Percentiles rank a stretch among this genome's conserved stretches.
phyloP scores from a whole-genome alignment of 1,140 invertebrate genomes.

The Plectus sambesii region DNA sequence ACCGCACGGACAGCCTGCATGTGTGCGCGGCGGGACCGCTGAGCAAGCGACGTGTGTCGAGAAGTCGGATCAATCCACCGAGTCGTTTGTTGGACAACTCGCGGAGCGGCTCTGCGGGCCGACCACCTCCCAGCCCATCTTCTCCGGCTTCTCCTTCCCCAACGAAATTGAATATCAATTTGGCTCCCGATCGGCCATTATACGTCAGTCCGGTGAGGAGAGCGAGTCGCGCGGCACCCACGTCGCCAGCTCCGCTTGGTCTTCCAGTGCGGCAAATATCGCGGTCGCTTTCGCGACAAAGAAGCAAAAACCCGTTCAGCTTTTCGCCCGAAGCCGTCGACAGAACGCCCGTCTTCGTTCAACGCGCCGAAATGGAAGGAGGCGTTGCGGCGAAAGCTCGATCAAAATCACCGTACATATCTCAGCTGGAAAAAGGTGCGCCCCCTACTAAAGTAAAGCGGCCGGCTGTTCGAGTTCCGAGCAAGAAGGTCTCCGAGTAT shows the following conservation, averaged over 20 bases:
- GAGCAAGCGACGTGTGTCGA: too few species aligned
- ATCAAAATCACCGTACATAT: conserved; percentile 7
- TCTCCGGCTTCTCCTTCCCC: neutral
- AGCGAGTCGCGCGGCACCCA: too few species aligned
- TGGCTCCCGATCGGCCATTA: too few species aligned
- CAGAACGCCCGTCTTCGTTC: neutral
- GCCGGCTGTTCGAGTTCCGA: conserved; percentile 11
- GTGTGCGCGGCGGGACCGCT: conserved; percentile 15
- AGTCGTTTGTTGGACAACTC: too few species aligned
- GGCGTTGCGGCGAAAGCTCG: conserved; percentile 8
- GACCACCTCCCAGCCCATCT: conserved; percentile 1
- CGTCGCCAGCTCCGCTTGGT: too few species aligned
- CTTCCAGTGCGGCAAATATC: too few species aligned
- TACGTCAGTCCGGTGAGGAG: too few species aligned
- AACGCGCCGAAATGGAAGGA: conserved; percentile 2
- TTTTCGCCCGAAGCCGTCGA: neutral
- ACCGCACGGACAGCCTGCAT: conserved; percentile 27
- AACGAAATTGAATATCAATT: neutral
- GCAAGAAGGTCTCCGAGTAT: conserved; percentile 17
- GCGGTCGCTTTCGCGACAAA: too few species aligned
- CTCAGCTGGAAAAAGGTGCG: conserved; percentile 2
- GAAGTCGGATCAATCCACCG: too few species aligned
- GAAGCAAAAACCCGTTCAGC: too few species aligned
- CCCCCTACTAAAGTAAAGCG: conserved; percentile 2
- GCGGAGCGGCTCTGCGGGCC: neutral